These are phyloP conservation scores for Amphiura filiformis DNA, from an alignment of 35 echinoderm and acorn worm species.

Conservation along the genomic window DNA sequence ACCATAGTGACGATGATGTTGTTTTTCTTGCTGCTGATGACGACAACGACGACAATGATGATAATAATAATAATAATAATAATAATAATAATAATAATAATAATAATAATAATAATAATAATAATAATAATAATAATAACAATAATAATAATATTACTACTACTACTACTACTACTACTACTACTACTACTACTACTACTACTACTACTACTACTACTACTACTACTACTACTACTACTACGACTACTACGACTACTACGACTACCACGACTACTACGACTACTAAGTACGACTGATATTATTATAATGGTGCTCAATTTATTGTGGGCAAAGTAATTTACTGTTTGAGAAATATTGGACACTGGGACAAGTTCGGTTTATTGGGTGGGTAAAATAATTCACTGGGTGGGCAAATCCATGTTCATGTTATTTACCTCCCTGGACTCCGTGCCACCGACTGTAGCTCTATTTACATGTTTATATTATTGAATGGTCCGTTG, in stretches of 20 bases:
- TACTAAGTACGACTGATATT: neutral
- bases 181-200: neutral
- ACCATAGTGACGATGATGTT: too few relatives aligned
- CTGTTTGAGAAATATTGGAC: neutral
- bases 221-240: too few relatives aligned
- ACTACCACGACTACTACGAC: neutral
- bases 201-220: neutral
- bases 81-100: neutral
- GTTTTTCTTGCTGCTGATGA: neutral
- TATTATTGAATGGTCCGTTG: too few relatives aligned
- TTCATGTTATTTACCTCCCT: too few relatives aligned
- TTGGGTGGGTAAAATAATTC: too few relatives aligned
- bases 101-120: neutral
- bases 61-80: neutral
- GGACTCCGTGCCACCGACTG: too few relatives aligned
- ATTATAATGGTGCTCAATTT: neutral
- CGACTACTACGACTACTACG: too few relatives aligned
- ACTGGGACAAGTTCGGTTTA: neutral
- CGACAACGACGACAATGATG: too few relatives aligned
- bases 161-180: constrained; percentile 1
- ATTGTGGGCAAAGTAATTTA: neutral
- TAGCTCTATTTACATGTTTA: too few relatives aligned
- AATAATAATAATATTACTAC: neutral
- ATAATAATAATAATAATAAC: neutral
- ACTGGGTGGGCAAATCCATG: too few relatives aligned